Conservation (phyloP, 2,888 invertebrate genomes). For the Boloria euphrosyne region DNA sequence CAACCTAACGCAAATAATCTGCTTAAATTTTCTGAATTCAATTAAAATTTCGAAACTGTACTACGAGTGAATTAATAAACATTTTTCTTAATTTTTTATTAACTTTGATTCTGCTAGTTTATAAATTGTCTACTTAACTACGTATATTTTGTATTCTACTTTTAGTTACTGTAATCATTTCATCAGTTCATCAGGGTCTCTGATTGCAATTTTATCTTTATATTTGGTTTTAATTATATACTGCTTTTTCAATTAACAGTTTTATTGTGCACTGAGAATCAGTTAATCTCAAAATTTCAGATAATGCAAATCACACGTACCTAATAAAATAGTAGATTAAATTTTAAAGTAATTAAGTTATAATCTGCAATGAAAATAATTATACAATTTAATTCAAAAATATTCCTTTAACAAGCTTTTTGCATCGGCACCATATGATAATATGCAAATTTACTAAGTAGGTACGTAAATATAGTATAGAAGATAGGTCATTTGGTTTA, state of each 20-base stretch:
- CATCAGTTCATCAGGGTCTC: slow-evolving; percentile 19
- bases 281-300: slow-evolving; percentile 8
- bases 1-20: too few species aligned
- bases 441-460: not conserved
- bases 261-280: slow-evolving; percentile 13
- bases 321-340: slow-evolving; percentile 11
- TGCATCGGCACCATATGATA: slow-evolving; percentile 1
- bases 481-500: too few species aligned
- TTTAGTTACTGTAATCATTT: slow-evolving; percentile 11
- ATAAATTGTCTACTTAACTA: not conserved
- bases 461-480: too few species aligned
- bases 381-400: not conserved
- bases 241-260: slow-evolving; percentile 27
- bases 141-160: not conserved
- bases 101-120: not conserved
- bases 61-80: too few species aligned
- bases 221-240: slow-evolving; percentile 10
- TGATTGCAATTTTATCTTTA: slow-evolving; percentile 28
- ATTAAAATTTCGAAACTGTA: too few species aligned
- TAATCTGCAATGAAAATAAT: not conserved
- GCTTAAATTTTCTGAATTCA: too few species aligned
- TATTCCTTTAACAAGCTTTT: not conserved
- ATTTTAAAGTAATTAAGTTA: not conserved
- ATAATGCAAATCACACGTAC: slow-evolving; percentile 8
- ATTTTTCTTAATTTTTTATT: too few species aligned